These are phyloP conservation scores for Imbricaverruca yamaguchii DNA, from an alignment of 2,888 invertebrate genomes.

Conservation along the genomic window DNA sequence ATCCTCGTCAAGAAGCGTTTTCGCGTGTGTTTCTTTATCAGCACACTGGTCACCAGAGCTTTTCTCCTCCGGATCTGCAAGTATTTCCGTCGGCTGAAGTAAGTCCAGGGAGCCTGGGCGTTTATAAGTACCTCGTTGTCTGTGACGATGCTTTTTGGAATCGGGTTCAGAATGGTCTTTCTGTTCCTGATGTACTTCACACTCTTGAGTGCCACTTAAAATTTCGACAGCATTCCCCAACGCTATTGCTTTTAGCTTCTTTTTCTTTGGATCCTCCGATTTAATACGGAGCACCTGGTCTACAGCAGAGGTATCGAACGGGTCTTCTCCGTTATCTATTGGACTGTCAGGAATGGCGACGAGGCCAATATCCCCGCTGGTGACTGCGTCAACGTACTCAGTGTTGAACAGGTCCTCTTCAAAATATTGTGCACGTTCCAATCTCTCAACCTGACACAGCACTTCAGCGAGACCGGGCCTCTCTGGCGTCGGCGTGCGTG, in stretches of 20 bases:
- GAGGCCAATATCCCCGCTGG: constrained; percentile 75
- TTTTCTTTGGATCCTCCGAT: constrained; percentile 61
- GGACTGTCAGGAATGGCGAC: constrained; percentile 82
- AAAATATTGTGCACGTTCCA: constrained; percentile 53
- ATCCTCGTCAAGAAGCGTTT: constrained; percentile 14
- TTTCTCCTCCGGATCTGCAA: background rate
- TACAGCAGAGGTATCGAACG: constrained; percentile 81
- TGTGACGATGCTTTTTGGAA: constrained; percentile 23
- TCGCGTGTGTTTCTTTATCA: background rate
- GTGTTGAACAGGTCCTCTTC: constrained; percentile 83
- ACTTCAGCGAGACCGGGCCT: constrained; percentile 23
- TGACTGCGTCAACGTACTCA: constrained; percentile 75
- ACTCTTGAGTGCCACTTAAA: constrained; percentile 54
- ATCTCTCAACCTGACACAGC: constrained; percentile 52
- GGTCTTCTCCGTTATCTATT: constrained; percentile 62
- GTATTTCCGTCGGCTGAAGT: background rate
- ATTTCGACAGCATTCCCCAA: constrained; percentile 80
- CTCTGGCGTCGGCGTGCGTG: constrained; percentile 48
- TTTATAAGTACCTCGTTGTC: constrained; percentile 25
- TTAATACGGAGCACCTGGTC: constrained; percentile 58
- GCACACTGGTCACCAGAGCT: background rate
- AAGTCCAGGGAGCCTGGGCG: constrained; percentile 28
- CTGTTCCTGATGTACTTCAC: constrained; percentile 30
- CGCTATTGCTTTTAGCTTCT: constrained; percentile 56
- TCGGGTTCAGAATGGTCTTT: constrained; percentile 29